These are phyloP conservation scores for Acrocyrtus sp. DNA, from an alignment of 2,888 invertebrate genomes.

Conservation along the genomic window DNA sequence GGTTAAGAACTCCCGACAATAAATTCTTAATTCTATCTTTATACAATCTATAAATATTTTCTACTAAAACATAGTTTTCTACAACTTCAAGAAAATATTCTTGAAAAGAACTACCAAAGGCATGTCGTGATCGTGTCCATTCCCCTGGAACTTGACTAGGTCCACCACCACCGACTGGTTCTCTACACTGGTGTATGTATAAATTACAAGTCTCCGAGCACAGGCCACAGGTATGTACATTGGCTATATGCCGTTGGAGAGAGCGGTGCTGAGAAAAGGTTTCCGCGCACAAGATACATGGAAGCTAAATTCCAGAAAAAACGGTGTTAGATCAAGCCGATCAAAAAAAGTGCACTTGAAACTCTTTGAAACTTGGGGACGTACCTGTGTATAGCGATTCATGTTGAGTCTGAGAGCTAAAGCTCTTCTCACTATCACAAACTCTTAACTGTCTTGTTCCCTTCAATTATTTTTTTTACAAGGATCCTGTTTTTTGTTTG, in stretches of 20 bases:
- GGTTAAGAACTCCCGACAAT: neutral
- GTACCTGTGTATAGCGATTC: too few relatives aligned
- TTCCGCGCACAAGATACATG: constrained; percentile 1
- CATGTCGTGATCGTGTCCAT: neutral
- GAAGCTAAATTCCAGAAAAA: too few relatives aligned
- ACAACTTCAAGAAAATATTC: neutral
- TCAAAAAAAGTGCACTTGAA: too few relatives aligned
- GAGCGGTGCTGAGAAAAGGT: constrained; percentile 2
- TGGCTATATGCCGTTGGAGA: neutral
- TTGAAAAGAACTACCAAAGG: neutral
- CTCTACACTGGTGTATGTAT: neutral
- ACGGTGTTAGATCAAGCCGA: too few relatives aligned
- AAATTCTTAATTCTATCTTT: neutral
- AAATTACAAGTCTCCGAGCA: constrained; percentile 7
- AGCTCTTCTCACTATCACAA: too few relatives aligned
- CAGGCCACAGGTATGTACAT: neutral
- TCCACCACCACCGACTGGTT: neutral
- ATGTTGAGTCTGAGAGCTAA: too few relatives aligned
- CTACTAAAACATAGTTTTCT: neutral
- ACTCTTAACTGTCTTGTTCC: too few relatives aligned
- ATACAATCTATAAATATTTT: neutral
- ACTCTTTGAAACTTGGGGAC: too few relatives aligned
- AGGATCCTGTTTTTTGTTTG: too few relatives aligned
- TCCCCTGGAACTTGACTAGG: too few relatives aligned
- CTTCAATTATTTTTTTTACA: too few relatives aligned